These are phyloP conservation scores for Cinara cedri DNA, from an alignment of 2,888 invertebrate genomes.

Conservation along the genomic window DNA sequence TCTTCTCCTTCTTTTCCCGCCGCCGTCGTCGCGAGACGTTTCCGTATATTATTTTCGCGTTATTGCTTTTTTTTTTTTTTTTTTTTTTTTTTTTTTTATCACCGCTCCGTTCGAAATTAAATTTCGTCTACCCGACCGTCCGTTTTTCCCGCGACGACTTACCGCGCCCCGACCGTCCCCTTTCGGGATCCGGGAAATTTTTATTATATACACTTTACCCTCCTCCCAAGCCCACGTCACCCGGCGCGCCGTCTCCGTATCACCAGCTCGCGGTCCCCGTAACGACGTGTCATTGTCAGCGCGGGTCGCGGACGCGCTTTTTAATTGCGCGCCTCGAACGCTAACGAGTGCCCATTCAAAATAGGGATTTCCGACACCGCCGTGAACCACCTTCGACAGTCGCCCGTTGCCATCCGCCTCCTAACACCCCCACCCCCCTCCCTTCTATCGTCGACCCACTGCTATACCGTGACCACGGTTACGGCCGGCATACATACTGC, in stretches of 20 bases:
- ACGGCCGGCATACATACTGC: no score
- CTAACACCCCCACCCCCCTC: constrained; percentile 2
- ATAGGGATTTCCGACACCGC: constrained; percentile 13
- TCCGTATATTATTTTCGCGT: not conserved
- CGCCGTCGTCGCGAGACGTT: no score
- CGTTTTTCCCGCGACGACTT: no score
- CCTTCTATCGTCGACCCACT: not conserved
- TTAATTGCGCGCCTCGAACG: constrained; percentile 43
- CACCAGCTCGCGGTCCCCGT: no score
- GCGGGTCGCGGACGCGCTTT: constrained; percentile 28
- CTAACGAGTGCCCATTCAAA: constrained; percentile 53
- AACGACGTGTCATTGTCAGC: constrained; percentile 54
- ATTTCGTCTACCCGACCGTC: no score
- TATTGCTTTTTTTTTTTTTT: no score
- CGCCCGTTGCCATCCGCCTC: not conserved
- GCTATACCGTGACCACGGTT: no score
- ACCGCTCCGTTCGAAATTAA: no score
- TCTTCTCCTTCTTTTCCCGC: not conserved
- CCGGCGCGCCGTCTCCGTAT: not conserved
- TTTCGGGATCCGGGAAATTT: no score
- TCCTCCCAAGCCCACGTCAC: no score
- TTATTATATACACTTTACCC: no score
- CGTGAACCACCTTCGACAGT: not conserved
- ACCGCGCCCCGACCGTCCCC: no score
- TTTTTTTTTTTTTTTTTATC: not conserved